These are phyloP conservation scores for Scolopax rusticola DNA, from an alignment of 2,797 vertebrate species.

Conservation along the genomic window DNA sequence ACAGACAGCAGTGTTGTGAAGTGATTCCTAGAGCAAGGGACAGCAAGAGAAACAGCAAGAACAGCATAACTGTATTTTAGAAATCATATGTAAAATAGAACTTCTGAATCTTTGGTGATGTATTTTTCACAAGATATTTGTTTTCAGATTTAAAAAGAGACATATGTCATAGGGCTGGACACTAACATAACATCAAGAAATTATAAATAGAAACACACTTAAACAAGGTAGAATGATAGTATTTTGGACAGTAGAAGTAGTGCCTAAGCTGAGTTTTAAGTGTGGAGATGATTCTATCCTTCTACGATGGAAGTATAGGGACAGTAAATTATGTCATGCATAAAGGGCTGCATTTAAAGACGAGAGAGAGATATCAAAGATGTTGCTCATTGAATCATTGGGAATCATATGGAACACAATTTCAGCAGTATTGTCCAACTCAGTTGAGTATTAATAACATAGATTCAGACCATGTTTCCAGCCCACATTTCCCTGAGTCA, in stretches of 20 bases:
- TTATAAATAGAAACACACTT: background rate
- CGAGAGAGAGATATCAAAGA: background rate
- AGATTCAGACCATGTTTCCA: background rate
- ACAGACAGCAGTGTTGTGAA: background rate
- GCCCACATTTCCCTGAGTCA: background rate
- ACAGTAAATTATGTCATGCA: fast-evolving
- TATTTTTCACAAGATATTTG: background rate
- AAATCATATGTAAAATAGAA: background rate
- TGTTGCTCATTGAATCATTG: background rate
- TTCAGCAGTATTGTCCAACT: background rate
- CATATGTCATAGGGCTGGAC: background rate
- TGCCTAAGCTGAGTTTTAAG: background rate
- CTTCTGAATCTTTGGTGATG: background rate
- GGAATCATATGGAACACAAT: background rate
- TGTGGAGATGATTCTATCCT: background rate
- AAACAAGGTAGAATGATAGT: background rate
- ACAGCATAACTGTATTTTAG: background rate
- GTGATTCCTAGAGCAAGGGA: background rate
- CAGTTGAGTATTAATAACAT: background rate
- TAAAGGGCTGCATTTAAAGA: background rate
- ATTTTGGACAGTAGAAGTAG: background rate
- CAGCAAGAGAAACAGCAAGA: background rate
- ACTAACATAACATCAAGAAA: background rate
- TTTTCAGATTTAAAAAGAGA: background rate
- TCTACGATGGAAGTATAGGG: background rate